Conservation (phyloP, 1,140 invertebrate genomes). For the Drosophila triauraria region DNA sequence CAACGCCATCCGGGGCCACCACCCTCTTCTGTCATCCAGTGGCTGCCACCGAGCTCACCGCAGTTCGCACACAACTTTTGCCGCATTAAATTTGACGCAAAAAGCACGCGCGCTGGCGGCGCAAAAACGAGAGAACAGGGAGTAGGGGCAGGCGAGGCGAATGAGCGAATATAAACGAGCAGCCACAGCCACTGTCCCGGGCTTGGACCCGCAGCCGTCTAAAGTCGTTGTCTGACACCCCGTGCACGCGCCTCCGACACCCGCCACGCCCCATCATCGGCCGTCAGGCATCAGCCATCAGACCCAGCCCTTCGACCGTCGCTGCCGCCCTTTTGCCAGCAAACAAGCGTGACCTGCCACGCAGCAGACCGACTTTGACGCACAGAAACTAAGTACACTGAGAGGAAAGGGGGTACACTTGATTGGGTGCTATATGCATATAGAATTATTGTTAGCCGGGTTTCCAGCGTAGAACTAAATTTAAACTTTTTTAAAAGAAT, state of each 20-base stretch:
- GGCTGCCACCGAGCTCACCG: constrained; percentile 34
- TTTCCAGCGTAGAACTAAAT: no score
- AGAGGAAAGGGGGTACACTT: background rate
- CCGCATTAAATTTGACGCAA: constrained; percentile 70
- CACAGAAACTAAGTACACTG: constrained; percentile 33
- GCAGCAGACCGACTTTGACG: constrained; percentile 57
- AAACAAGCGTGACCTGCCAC: constrained; percentile 76
- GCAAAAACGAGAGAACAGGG: constrained; percentile 28
- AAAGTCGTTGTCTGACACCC: constrained; percentile 60
- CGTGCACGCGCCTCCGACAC: constrained; percentile 4
- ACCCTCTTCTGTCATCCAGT: constrained; percentile 6
- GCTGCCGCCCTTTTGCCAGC: constrained; percentile 15
- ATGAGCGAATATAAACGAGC: constrained; percentile 52
- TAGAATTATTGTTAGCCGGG: no score
- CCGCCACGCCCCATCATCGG: constrained; percentile 26
- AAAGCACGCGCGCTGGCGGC: constrained; percentile 58
- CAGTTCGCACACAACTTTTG: constrained; percentile 68
- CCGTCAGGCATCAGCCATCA: constrained; percentile 29
- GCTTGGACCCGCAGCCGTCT: constrained; percentile 58
- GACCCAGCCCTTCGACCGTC: background rate
- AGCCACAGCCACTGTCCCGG: constrained; percentile 13
- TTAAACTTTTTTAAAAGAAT: no score
- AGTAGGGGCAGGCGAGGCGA: constrained; percentile 13
- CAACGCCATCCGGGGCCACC: background rate
- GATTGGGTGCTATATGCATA: no score